phyloP scores from a whole-genome alignment of 2,797 vertebrate genomes.

The Bufotes viridis region DNA sequence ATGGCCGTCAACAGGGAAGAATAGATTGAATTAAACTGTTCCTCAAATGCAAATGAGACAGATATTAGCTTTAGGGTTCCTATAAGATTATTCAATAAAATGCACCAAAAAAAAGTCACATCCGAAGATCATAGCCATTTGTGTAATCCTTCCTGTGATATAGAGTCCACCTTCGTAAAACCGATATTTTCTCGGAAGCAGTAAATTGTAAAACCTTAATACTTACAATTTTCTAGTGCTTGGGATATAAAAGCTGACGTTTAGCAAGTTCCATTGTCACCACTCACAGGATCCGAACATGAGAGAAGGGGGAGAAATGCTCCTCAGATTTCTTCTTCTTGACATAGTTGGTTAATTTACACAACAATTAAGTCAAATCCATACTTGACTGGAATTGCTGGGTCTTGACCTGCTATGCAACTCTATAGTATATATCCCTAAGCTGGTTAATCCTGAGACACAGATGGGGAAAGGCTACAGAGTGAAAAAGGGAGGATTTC shows the following conservation, averaged over 20 bases:
- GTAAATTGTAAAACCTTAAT: constrained; percentile 27
- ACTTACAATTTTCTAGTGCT: constrained; percentile 1
- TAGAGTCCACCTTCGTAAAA: constrained; percentile 17
- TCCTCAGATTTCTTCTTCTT: constrained; percentile 13
- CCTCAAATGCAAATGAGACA: background rate
- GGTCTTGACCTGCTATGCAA: constrained; percentile 43
- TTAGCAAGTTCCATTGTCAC: constrained; percentile 6
- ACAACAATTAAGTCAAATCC: constrained; percentile 54
- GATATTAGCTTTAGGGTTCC: background rate
- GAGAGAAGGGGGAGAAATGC: background rate
- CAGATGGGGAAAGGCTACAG: constrained; percentile 43
- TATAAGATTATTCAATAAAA: background rate
- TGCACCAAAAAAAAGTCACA: background rate
- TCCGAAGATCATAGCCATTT: background rate
- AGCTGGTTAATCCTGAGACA: constrained; percentile 49
- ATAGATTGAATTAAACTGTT: background rate
- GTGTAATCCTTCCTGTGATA: background rate
- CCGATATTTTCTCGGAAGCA: constrained; percentile 10
- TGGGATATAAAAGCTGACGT: background rate
- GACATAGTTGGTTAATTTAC: constrained; percentile 40
- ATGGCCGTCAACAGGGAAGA: background rate
- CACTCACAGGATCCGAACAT: constrained; percentile 21
- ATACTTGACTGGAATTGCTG: constrained; percentile 55
- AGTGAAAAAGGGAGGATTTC: constrained; percentile 29
- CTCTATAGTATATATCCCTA: constrained; percentile 21